These are phyloP conservation scores for Athrips mouffetella DNA, from an alignment of 2,888 invertebrate genomes.

Conservation along the genomic window DNA sequence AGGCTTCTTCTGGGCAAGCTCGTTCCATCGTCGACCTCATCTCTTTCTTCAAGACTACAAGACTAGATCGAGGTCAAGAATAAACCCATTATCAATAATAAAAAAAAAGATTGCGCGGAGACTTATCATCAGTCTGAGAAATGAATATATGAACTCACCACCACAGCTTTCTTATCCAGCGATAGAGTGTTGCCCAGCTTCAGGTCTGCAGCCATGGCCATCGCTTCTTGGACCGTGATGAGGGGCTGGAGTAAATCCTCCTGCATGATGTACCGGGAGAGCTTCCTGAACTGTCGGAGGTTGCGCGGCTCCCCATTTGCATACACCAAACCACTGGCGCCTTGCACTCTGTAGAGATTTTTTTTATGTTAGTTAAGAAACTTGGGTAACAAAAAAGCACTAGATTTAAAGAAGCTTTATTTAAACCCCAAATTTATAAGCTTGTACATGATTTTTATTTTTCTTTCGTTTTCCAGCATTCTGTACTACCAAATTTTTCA, in stretches of 20 bases:
- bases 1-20: no score
- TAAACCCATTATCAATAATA: no score
- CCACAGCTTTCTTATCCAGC: conserved; percentile 80
- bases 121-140: no score
- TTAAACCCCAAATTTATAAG: no score
- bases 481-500: no score
- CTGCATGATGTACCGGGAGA: conserved; percentile 98
- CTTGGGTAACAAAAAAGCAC: not conserved
- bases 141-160: no score
- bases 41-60: no score
- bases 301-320: conserved; percentile 89
- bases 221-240: conserved; percentile 91
- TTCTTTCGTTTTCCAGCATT: no score
- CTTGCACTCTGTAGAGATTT: conserved; percentile 75
- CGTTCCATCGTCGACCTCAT: no score
- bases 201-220: conserved; percentile 92
- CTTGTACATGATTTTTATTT: no score
- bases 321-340: conserved; percentile 84
- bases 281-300: conserved; percentile 87
- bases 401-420: not conserved
- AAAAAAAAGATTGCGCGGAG: no score
- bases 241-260: conserved; percentile 91
- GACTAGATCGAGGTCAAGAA: no score
- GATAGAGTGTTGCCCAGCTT: conserved; percentile 86
- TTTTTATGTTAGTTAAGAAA: not conserved